These are phyloP conservation scores for Otis tarda DNA, from an alignment of 2,113 vertebrate genomes.

Conservation along the genomic window DNA sequence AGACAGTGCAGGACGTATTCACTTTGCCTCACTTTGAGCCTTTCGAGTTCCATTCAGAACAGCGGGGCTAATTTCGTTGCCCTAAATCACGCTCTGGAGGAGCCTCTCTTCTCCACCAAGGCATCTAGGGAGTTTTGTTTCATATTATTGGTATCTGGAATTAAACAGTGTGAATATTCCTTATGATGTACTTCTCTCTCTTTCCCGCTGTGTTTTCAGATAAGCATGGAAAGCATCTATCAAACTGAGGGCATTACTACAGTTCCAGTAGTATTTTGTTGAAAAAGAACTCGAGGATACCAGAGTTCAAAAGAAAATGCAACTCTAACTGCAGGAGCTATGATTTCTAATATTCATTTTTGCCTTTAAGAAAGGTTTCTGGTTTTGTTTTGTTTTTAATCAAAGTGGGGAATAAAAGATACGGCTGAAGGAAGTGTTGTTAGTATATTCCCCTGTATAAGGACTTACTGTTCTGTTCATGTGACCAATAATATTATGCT, in stretches of 20 bases:
- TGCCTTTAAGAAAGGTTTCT: background rate
- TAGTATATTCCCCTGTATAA: background rate
- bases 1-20: background rate
- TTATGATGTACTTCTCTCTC: background rate
- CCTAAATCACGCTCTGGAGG: slow-evolving; percentile 26
- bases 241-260: background rate
- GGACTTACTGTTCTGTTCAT: background rate
- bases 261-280: background rate
- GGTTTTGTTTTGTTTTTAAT: background rate
- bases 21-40: background rate
- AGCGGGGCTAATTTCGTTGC: background rate
- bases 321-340: background rate
- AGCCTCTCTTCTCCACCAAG: background rate
- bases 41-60: background rate
- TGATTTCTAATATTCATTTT: background rate
- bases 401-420: background rate
- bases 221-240: background rate
- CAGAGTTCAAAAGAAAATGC: background rate
- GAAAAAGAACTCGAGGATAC: background rate
- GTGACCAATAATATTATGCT: background rate
- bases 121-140: background rate
- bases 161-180: background rate
- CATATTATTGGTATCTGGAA: background rate
- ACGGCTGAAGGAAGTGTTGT: background rate
- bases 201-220: background rate